Conservation (phyloP, 2,797 vertebrate genomes). For the Propithecus deckenii region DNA sequence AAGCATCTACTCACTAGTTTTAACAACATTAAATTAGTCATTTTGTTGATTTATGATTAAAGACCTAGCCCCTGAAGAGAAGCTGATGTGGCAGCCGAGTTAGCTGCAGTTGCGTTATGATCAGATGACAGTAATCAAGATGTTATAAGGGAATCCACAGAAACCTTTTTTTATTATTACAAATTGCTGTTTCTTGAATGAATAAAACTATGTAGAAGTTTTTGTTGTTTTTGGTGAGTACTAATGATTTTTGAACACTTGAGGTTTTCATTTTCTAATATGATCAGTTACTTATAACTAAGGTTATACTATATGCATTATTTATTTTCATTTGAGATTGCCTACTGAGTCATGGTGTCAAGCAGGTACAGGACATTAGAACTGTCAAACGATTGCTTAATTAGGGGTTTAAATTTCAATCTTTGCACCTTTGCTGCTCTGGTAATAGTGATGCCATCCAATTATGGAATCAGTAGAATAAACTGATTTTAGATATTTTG, state of each 20-base stretch:
- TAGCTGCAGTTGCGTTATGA: constrained; percentile 77
- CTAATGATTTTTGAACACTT: constrained; percentile 32
- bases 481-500: constrained; percentile 55
- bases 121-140: constrained; percentile 80
- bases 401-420: constrained; percentile 76
- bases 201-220: constrained; percentile 51
- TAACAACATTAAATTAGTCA: constrained; percentile 85
- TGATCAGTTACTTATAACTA: not conserved
- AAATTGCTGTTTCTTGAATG: constrained; percentile 66
- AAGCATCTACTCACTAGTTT: constrained; percentile 83
- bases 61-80: constrained; percentile 79
- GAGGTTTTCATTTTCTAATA: constrained; percentile 22
- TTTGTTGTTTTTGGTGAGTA: not conserved
- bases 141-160: constrained; percentile 73
- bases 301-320: constrained; percentile 45
- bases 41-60: constrained; percentile 86
- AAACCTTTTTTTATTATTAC: constrained; percentile 58
- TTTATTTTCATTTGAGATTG: constrained; percentile 73
- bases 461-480: constrained; percentile 63
- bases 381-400: constrained; percentile 77
- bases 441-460: constrained; percentile 58
- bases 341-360: constrained; percentile 57
- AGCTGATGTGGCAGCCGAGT: constrained; percentile 79
- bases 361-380: constrained; percentile 62
- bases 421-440: constrained; percentile 60